Evolutionary conservation across 2,113 vertebrate genomes (phyloP).

Genomic region (Rhineura floridana): DNA sequence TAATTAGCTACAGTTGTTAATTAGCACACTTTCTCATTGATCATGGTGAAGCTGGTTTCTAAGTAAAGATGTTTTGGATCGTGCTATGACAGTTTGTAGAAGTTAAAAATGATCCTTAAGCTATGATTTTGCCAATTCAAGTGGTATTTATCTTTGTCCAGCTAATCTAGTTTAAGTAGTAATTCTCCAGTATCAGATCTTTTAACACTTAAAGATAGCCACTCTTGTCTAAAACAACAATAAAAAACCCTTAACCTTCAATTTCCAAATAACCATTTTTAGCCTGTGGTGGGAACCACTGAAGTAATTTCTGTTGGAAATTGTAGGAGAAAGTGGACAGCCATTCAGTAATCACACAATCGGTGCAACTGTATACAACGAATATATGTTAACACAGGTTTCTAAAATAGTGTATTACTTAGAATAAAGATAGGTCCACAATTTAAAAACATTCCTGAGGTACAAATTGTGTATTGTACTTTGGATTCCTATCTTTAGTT

Average conservation of each 20-base stretch:
- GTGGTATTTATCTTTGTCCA: background rate
- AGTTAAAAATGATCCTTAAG: background rate
- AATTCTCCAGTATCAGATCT: background rate
- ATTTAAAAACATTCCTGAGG: conserved; percentile 36
- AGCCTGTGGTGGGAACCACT: conserved; percentile 39
- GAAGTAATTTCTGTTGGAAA: conserved; percentile 34
- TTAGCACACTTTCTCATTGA: background rate
- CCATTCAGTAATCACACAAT: background rate
- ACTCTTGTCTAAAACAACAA: background rate
- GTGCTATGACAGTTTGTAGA: background rate
- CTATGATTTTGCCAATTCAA: background rate
- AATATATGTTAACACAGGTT: conserved; percentile 13
- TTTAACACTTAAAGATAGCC: background rate
- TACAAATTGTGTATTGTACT: background rate
- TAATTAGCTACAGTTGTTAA: background rate
- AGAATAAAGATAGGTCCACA: conserved; percentile 25
- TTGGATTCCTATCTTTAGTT: conserved; percentile 32
- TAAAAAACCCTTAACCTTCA: background rate
- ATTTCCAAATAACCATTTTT: conserved; percentile 28
- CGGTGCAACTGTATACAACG: rapidly evolving
- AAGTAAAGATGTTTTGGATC: background rate
- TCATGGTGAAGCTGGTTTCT: background rate
- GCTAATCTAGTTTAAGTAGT: background rate
- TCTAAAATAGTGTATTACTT: background rate
- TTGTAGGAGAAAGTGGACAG: background rate